Base-by-base conservation (phyloP, 2,797 vertebrate species). In the Tapera naevia region DNA sequence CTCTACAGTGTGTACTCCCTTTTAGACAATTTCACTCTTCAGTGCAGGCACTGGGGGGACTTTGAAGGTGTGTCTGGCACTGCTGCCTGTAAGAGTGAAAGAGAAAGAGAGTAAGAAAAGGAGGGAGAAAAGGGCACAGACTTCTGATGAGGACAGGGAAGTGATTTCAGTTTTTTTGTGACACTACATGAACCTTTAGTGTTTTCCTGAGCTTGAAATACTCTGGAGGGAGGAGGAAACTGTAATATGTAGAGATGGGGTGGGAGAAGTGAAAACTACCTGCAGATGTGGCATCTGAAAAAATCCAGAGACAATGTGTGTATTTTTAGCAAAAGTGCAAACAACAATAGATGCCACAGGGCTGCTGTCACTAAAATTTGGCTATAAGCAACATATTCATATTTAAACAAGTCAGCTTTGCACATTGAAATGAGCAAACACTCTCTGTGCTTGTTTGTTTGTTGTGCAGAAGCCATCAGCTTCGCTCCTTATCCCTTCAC, bases 321-420 rank as follows among this genome's bases (percentile, higher is more conserved):
- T 98, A 94, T 98, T 97, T 98, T 98, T 98, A 98, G 96, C 84
- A 88, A 93, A 97, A 94, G 96, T 96, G 95, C 97, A 97, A 95
- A 95, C 94, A 91, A 82, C 88, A 95, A 81, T 97, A 87, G 76
- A 94, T 88, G 88, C 97, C 94, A 94, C 5, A 4, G 79, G 96
- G 95, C 96, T 96, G 85, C 97, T 97, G 97, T 96, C 92, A 92
- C 96, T 97, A 96, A 96, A 96, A 95, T 97, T 97, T 91, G 95
- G 80, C 96, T 96, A 93, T 96, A 95, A 97, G 96, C 95, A 97
- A 92, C 81, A 79, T 95, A 98, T 96, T 97, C 96, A 94, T 97
- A 97, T 97, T 98, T 96, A 96, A 98, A 97, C 97, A 96, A 94
- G 95, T 95, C 96, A 95, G 93, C 96, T 97, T 94, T 96, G 96